These are phyloP conservation scores for Prietella phreatophila DNA, from an alignment of 2,113 vertebrate genomes.

Conservation along the genomic window DNA sequence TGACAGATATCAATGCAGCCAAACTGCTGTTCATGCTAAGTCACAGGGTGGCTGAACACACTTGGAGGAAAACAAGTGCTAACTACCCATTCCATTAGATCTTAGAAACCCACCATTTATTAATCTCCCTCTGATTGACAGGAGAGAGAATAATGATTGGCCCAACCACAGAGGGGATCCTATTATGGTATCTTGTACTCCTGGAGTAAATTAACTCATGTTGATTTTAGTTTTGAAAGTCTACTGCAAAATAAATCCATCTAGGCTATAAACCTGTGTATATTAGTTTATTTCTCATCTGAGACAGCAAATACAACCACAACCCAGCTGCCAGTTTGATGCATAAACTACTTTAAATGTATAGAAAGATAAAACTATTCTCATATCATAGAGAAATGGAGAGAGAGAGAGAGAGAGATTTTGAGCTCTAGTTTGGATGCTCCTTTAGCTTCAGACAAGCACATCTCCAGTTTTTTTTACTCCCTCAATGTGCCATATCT, in stretches of 20 bases:
- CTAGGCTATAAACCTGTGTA: background rate
- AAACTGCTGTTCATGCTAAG: background rate
- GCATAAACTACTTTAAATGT: background rate
- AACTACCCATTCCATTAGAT: background rate
- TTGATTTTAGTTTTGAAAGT: background rate
- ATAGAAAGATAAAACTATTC: background rate
- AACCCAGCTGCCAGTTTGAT: background rate
- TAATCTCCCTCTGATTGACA: background rate
- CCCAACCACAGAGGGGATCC: background rate
- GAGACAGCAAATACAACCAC: background rate
- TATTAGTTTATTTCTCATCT: background rate
- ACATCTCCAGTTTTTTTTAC: background rate
- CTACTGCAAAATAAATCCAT: background rate
- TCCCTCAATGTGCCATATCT: background rate
- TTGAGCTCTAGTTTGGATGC: background rate
- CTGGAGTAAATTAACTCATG: no score
- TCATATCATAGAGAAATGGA: no score
- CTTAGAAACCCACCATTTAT: background rate
- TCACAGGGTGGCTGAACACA: background rate
- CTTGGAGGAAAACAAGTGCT: background rate
- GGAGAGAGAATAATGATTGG: background rate
- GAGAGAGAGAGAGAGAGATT: background rate
- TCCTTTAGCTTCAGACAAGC: background rate
- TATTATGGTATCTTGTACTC: background rate
- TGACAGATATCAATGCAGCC: background rate